A percentile compares a stretch with the other conserved stretches of the same genome.
phyloP scores from a whole-genome alignment of 1,140 invertebrate genomes.

The Anoplolepis gracilipes region DNA sequence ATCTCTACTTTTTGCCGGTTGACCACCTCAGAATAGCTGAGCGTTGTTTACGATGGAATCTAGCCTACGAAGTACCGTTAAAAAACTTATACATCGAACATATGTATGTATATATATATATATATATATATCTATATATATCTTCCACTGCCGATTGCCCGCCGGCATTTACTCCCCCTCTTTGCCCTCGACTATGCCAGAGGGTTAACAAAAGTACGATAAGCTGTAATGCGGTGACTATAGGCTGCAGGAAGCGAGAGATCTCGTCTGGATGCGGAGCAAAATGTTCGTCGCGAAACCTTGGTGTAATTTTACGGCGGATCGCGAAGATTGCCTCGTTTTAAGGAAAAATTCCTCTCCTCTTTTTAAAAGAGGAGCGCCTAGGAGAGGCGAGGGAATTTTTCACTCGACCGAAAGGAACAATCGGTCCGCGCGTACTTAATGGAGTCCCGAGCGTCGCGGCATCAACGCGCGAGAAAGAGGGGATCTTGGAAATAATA shows the following conservation, averaged over 20 bases:
- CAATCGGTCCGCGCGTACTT: constrained; percentile 52
- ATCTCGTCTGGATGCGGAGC: constrained; percentile 41
- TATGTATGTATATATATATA: too few species aligned
- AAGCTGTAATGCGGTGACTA: constrained; percentile 50
- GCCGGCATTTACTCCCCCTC: neutral
- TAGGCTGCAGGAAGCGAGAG: constrained; percentile 22
- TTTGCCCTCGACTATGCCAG: neutral
- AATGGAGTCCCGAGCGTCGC: constrained; percentile 33
- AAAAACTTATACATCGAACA: neutral
- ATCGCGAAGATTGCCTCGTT: constrained; percentile 51
- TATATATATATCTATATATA: too few species aligned
- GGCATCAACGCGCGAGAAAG: neutral
- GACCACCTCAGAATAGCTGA: constrained; percentile 44
- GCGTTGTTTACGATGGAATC: constrained; percentile 27
- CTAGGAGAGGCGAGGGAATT: constrained; percentile 42
- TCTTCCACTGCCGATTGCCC: constrained; percentile 29
- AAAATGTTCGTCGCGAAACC: constrained; percentile 38
- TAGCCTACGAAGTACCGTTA: neutral
- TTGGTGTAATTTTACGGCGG: constrained; percentile 62
- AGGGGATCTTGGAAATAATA: constrained; percentile 48
- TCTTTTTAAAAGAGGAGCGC: neutral
- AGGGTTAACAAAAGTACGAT: constrained; percentile 19
- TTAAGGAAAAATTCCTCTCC: neutral
- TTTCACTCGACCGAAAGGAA: constrained; percentile 67
- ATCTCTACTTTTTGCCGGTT: constrained; percentile 59